Percentiles rank a stretch among this genome's conserved stretches.
Evolutionary conservation across 2,888 invertebrate species (phyloP).

Genomic region (Harpalus rubripes): DNA sequence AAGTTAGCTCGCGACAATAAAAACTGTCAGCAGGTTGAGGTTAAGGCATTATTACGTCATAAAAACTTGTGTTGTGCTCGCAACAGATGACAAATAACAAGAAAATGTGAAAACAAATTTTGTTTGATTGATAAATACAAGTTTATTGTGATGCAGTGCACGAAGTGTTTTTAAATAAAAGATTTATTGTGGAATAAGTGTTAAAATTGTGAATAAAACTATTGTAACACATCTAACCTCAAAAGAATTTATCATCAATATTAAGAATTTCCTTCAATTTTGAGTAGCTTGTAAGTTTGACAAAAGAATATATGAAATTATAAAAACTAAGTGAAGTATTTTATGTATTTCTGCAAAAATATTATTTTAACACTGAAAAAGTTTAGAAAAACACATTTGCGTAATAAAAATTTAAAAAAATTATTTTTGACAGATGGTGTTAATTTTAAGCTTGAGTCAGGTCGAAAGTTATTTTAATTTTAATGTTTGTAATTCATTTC

Average conservation of each 20-base stretch:
- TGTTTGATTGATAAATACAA: slow-evolving; percentile 29
- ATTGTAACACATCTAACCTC: not conserved
- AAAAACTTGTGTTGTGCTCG: not conserved
- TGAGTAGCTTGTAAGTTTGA: not conserved
- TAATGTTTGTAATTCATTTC: slow-evolving; percentile 29
- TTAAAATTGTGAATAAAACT: slow-evolving; percentile 21
- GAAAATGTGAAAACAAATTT: not conserved
- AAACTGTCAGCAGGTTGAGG: slow-evolving; percentile 26
- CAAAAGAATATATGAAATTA: not conserved
- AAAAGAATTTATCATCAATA: not conserved
- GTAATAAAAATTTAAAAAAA: not conserved
- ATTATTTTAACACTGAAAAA: slow-evolving; percentile 30
- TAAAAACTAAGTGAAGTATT: not conserved
- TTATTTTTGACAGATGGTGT: slow-evolving; percentile 7
- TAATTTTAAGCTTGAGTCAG: slow-evolving; percentile 15
- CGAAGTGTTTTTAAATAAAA: not conserved
- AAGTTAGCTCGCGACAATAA: slow-evolving; percentile 17
- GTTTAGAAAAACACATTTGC: slow-evolving; percentile 11
- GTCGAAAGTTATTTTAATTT: slow-evolving; percentile 18
- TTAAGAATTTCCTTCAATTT: not conserved
- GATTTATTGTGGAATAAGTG: slow-evolving; percentile 23
- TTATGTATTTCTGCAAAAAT: not conserved
- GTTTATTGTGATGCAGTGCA: slow-evolving; percentile 22
- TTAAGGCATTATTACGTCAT: slow-evolving; percentile 45
- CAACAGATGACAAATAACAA: slow-evolving; percentile 18